Base-by-base conservation (phyloP, 1,140 invertebrate genomes). In the Capitella teleta region DNA sequence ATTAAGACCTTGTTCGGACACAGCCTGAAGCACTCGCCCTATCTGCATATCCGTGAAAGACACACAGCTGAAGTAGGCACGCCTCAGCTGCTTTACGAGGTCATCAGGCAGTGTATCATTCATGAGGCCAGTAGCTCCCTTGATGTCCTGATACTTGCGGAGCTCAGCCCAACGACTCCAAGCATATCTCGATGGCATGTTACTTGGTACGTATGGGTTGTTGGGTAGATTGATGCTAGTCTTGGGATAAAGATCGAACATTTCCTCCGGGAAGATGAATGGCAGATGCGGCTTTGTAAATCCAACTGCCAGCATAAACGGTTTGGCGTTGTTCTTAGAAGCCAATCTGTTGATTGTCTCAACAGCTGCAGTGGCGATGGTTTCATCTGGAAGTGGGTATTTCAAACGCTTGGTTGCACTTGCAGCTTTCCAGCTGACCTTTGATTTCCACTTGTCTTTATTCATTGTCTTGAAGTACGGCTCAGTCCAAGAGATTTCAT, bases 21-120 rank as follows among this genome's bases (percentile, higher is more conserved):
- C 4, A 8, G 4, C 6, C 6, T 44, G 16, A 5, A 44, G 42
- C 4, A 44, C 42, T 5, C n/a, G n/a, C 16, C 42, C 42, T 10
- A 44, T 5, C 12, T 25, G 24, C 4, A 5, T 10, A 24, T 44
- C 42, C 16, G 28, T 24, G 24, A 25, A 44, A n/a, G 42, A 44
- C 16, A 44, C 24, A 23, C 42, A 19, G 23, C 47, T 48, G 28
- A 53, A 59, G 40, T 59, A 59, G 12, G 42, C 42, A n/a, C 42
- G 10, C 6, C 42, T 19, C 16, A 44, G 42, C 6, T 44, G 10
- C 24, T 14, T n/a, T 5, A 44, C 16, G 6, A 44, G 6, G 24
- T 24, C 10, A 24, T 4, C 3, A 24, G 8, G 16, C 12, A 24
- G 5, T 24, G n/a, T n/a, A n/a, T n/a, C n/a, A n/a, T n/a, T n/a